Evolutionary conservation across 2,888 invertebrate genomes (phyloP), one percentile per base, ranked within the genome.

Genomic region (Ecliptopera silaceata): DNA sequence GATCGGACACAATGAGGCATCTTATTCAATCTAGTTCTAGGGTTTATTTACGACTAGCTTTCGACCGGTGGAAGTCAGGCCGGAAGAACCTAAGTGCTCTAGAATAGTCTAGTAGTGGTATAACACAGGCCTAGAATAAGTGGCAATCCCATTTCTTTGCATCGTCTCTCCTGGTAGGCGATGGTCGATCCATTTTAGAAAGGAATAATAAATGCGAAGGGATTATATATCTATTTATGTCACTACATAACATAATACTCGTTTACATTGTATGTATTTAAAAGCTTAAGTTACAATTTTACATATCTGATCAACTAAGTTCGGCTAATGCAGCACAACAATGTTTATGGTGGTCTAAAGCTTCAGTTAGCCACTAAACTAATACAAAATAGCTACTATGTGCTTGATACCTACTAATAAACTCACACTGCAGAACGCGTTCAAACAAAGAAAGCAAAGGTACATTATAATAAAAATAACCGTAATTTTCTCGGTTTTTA

Each of bases 1-100:
- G 66, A 72, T 67, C 70, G 69, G 48, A 49, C 32, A 56, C 52
- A 53, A 52, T 53, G 32, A 50, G 42, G 38, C 54, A 55, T 59
- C 46, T 46, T 46, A 59, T 54, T 54, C 50, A 59, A 54, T 59
- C 50, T 55, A 59, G 59, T 43, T 49, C 54, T 55, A 50, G 46
- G 32, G 46, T 55, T 50, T 54, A 54, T 59, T 54, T 59, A 50
- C 46, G 50, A 46, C 51, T 38, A 34, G 36, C 57, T 53, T 15
- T 26, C 36, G 41, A 15, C 57, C 44, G 26, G 56, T 42, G 53
- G 38, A 53, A 45, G 31, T 44, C 45, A 15, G 36, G 36, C 31
- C 45, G 34, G 45, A 49, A 49, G 51, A 43, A 32, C 36, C 4
- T 46, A 29, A 50, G 42, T 50, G 56, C 50, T 50, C 20, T 13